A percentile compares a stretch with the other conserved stretches of the same genome.
Evolutionary conservation across 2,888 invertebrate genomes (phyloP).

Genomic region (Athalia circularis): DNA sequence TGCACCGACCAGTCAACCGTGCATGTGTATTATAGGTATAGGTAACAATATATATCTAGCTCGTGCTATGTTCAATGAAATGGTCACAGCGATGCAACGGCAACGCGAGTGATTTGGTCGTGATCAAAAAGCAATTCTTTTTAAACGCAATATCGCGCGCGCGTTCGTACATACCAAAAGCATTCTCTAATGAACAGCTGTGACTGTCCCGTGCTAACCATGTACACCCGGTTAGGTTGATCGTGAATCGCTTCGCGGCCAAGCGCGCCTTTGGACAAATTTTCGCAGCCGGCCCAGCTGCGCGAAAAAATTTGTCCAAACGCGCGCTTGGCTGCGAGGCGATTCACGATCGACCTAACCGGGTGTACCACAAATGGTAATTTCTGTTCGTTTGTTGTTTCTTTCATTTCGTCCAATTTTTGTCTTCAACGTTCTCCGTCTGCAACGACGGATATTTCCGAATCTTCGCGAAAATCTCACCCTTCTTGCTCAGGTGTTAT

Average conservation of each 20-base stretch:
- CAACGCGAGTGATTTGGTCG: conserved; percentile 33
- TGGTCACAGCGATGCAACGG: not conserved
- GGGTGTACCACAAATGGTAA: not conserved
- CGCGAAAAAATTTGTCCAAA: no score
- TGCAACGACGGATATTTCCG: no score
- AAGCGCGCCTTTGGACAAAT: no score
- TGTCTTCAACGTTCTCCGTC: not conserved
- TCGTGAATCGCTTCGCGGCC: not conserved
- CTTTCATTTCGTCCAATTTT: not conserved
- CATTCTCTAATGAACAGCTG: conserved; percentile 43
- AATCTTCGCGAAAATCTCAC: not conserved
- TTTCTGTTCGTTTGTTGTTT: not conserved
- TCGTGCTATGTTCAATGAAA: no score
- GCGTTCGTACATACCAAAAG: conserved; percentile 40
- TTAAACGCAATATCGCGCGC: conserved; percentile 32
- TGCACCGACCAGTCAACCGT: no score
- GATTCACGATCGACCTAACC: no score
- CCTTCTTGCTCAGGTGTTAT: not conserved
- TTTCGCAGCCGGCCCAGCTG: no score
- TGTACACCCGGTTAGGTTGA: conserved; percentile 2
- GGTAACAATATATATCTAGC: not conserved
- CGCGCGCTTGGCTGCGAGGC: no score
- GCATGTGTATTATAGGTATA: not conserved
- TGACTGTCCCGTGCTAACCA: not conserved
- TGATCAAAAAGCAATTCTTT: conserved; percentile 37